Conservation (phyloP, 2,888 invertebrate species). For the Operophtera brumata region DNA sequence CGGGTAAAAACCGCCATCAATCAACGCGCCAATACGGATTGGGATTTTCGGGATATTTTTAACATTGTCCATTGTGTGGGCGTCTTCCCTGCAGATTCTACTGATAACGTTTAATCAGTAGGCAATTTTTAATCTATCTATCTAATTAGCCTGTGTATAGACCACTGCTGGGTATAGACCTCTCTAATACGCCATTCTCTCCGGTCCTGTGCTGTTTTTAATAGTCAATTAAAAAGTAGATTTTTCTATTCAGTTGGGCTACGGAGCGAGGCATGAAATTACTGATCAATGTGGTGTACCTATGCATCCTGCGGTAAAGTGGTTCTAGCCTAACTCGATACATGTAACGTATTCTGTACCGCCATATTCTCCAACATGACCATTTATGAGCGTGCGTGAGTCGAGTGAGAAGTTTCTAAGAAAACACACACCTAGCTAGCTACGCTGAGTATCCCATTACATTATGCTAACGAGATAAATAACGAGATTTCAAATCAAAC, state of each 20-base stretch:
- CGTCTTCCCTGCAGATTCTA: neutral
- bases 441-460: conserved; percentile 7
- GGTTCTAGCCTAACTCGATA: conserved; percentile 15
- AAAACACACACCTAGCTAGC: conserved; percentile 12
- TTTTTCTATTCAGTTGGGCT: neutral
- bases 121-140: no score
- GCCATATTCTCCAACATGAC: conserved; percentile 11
- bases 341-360: neutral
- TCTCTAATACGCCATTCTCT: no score
- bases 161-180: no score
- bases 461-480: conserved; percentile 10
- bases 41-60: conserved; percentile 54
- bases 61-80: conserved; percentile 17
- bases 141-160: no score
- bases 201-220: no score
- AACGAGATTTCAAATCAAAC: conserved; percentile 14
- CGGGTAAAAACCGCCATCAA: conserved; percentile 74
- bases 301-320: neutral
- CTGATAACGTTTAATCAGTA: neutral
- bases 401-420: conserved; percentile 18
- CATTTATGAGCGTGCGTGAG: conserved; percentile 15
- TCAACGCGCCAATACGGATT: conserved; percentile 56
- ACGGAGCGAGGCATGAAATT: neutral
- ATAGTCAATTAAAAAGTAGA: neutral
- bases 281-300: neutral